Percentiles rank a stretch among this genome's conserved stretches.
These are phyloP conservation scores for Melanotaenia pygmaea DNA, from an alignment of 2,797 vertebrate species.

Conservation along the genomic window DNA sequence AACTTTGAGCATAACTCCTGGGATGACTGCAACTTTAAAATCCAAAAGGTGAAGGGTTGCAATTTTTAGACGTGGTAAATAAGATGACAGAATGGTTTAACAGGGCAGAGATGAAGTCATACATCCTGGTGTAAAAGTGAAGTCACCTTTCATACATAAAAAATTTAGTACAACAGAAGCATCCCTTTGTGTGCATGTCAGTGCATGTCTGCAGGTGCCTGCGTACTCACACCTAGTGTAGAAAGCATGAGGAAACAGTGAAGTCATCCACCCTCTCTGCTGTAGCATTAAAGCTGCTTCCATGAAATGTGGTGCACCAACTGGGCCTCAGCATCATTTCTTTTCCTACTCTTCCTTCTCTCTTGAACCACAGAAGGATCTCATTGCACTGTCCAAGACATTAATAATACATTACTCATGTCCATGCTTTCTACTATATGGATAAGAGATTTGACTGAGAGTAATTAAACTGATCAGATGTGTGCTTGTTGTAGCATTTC, in stretches of 20 bases:
- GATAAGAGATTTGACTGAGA: neutral
- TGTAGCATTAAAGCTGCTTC: conserved; percentile 64
- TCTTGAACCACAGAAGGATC: neutral
- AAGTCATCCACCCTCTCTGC: conserved; percentile 67
- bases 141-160: conserved; percentile 40
- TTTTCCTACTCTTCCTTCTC: conserved; percentile 3
- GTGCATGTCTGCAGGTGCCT: neutral
- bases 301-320: conserved; percentile 58
- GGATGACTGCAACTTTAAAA: neutral
- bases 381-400: neutral
- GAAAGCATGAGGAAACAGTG: conserved; percentile 49
- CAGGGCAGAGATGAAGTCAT: conserved; percentile 56
- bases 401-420: neutral
- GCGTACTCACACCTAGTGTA: conserved; percentile 17
- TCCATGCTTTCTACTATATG: neutral
- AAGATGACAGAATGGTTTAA: neutral
- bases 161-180: neutral
- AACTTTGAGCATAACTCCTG: neutral
- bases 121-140: conserved; percentile 42
- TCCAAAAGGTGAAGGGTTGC: neutral
- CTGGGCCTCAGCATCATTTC: conserved; percentile 16
- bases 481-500: too few species aligned
- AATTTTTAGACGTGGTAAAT: neutral
- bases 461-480: too few species aligned
- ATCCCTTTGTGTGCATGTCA: neutral